Percentiles rank a stretch among this genome's conserved stretches.
phyloP scores from a whole-genome alignment of 2,113 vertebrate genomes.

The Centropristis striata region DNA sequence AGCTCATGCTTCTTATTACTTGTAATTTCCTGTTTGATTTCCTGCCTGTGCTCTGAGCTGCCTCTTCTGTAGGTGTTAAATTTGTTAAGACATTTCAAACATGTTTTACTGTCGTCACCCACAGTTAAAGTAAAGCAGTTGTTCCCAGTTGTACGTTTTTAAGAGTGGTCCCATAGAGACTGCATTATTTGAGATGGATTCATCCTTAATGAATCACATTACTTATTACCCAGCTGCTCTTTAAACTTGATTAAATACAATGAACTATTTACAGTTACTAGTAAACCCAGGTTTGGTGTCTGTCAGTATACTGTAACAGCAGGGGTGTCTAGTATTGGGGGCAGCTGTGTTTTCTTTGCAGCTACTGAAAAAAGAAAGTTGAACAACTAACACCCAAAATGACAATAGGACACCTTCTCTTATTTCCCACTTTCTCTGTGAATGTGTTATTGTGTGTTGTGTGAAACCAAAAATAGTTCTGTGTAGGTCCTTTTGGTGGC shows the following conservation, averaged over 20 bases:
- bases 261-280: slow-evolving; percentile 11
- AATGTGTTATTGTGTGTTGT: slow-evolving; percentile 4
- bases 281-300: background rate
- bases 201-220: slow-evolving; percentile 6
- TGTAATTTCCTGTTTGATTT: background rate
- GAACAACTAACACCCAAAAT: background rate
- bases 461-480: slow-evolving; percentile 30
- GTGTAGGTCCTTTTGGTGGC: slow-evolving; percentile 44
- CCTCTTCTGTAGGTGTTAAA: background rate
- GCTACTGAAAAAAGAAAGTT: background rate
- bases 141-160: background rate
- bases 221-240: slow-evolving; percentile 1
- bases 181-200: background rate
- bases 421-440: background rate
- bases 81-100: background rate
- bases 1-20: background rate
- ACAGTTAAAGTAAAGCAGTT: background rate
- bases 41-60: background rate
- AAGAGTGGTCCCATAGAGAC: background rate
- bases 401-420: background rate
- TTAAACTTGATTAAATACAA: slow-evolving; percentile 20
- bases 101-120: background rate
- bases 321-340: background rate
- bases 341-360: background rate
- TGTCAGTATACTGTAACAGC: background rate